phyloP scores from a whole-genome alignment of 2,888 invertebrate species.

The Coelinius sp. region DNA sequence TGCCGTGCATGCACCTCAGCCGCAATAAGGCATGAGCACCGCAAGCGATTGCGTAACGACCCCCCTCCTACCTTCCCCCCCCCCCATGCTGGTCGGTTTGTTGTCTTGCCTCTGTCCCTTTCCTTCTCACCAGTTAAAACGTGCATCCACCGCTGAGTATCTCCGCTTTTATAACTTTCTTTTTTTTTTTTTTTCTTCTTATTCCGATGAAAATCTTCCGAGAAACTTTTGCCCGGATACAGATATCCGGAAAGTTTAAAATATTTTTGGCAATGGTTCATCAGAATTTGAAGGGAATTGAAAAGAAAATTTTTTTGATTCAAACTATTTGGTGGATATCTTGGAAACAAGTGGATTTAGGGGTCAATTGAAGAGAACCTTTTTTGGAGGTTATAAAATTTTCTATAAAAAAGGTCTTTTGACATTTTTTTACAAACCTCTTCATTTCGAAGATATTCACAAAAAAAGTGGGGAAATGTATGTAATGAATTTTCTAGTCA shows the following conservation, averaged over 20 bases:
- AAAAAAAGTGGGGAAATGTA: too few relatives aligned
- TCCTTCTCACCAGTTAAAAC: slow-evolving; percentile 15
- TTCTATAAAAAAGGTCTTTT: not conserved
- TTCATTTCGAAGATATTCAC: not conserved
- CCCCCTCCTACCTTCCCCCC: not conserved
- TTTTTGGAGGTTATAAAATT: not conserved
- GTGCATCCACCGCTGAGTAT: not conserved
- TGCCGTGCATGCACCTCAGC: slow-evolving; percentile 50
- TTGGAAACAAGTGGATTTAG: not conserved
- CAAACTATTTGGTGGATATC: not conserved
- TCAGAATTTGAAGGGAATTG: not conserved
- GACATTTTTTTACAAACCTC: not conserved
- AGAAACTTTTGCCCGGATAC: slow-evolving; percentile 45
- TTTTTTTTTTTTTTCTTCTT: slow-evolving; percentile 27
- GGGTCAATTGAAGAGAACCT: not conserved
- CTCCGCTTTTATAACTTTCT: slow-evolving; percentile 35
- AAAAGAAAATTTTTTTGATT: not conserved
- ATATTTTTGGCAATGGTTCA: not conserved
- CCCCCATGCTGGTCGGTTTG: not conserved
- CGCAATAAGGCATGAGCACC: slow-evolving; percentile 41
- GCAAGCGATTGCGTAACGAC: slow-evolving; percentile 41
- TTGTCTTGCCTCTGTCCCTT: slow-evolving; percentile 17
- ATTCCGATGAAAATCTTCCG: not conserved
- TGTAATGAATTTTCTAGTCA: too few relatives aligned
- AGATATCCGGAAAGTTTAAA: slow-evolving; percentile 27